Evolutionary conservation across 2,888 invertebrate genomes (phyloP).

Genomic region (Hypsopygia costalis): DNA sequence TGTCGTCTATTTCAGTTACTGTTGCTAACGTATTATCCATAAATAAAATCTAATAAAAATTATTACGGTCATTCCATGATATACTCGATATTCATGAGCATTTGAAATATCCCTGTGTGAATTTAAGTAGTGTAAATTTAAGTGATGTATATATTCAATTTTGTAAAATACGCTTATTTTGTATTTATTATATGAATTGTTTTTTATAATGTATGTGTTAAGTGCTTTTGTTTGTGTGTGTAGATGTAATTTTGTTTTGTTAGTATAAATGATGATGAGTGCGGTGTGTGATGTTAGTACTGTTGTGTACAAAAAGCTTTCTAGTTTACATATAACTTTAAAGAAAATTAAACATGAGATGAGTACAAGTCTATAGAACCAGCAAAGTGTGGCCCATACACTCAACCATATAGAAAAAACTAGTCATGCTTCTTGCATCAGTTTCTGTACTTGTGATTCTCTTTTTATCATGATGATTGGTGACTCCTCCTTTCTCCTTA

Average conservation of each 20-base stretch:
- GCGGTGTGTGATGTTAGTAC: too few species aligned
- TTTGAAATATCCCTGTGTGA: not conserved
- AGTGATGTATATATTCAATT: not conserved
- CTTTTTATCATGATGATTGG: not conserved
- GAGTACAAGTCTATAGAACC: not conserved
- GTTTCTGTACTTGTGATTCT: not conserved
- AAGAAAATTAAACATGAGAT: not conserved
- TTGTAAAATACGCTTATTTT: too few species aligned
- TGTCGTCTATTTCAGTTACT: slow-evolving; percentile 2
- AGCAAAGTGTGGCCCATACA: too few species aligned
- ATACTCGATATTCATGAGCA: not conserved
- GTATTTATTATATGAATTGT: too few species aligned
- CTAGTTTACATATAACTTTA: too few species aligned
- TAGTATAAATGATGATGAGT: too few species aligned
- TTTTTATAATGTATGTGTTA: not conserved
- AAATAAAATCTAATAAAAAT: not conserved
- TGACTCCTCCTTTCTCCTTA: not conserved
- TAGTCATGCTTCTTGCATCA: slow-evolving; percentile 1
- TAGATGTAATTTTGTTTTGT: not conserved
- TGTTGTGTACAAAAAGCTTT: too few species aligned
- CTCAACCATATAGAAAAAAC: too few species aligned
- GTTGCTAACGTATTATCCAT: slow-evolving; percentile 2
- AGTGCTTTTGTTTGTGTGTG: not conserved
- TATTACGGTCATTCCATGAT: not conserved
- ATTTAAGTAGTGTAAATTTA: not conserved